phyloP scores from a whole-genome alignment of 1,140 invertebrate species.

The Orius laevigatus region DNA sequence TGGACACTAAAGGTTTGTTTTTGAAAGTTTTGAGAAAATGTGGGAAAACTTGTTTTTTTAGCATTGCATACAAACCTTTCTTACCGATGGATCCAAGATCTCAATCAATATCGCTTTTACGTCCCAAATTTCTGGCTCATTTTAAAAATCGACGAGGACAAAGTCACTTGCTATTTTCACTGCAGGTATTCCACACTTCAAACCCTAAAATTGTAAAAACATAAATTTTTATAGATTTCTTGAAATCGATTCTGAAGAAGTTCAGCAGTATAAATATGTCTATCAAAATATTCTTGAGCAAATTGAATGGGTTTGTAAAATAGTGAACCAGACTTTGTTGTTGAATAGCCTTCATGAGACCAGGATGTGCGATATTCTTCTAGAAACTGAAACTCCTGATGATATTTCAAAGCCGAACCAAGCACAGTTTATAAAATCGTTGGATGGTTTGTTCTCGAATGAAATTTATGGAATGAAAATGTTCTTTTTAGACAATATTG shows the following conservation, averaged over 20 bases:
- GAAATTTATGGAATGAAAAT: background rate
- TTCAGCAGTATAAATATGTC: constrained; percentile 34
- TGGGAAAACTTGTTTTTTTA: no score
- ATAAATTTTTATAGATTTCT: constrained; percentile 29
- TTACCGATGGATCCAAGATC: constrained; percentile 35
- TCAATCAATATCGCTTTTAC: constrained; percentile 19
- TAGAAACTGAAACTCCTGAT: constrained; percentile 50
- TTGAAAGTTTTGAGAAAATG: no score
- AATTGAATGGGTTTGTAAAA: constrained; percentile 42
- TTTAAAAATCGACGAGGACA: constrained; percentile 38
- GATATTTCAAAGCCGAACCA: constrained; percentile 22
- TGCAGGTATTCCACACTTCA: constrained; percentile 30
- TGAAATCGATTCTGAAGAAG: constrained; percentile 33
- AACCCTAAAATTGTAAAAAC: background rate
- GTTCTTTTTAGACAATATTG: constrained; percentile 8
- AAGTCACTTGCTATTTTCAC: constrained; percentile 55
- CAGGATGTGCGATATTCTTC: constrained; percentile 45
- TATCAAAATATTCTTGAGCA: constrained; percentile 35
- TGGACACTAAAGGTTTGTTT: no score
- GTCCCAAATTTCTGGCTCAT: constrained; percentile 67
- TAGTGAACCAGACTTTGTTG: constrained; percentile 56
- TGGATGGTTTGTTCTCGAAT: constrained; percentile 1
- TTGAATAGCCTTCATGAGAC: constrained; percentile 53
- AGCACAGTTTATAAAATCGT: background rate
- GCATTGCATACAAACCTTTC: background rate